Conservation (phyloP, 1,140 invertebrate genomes). For the Polypedilum vanderplanki region DNA sequence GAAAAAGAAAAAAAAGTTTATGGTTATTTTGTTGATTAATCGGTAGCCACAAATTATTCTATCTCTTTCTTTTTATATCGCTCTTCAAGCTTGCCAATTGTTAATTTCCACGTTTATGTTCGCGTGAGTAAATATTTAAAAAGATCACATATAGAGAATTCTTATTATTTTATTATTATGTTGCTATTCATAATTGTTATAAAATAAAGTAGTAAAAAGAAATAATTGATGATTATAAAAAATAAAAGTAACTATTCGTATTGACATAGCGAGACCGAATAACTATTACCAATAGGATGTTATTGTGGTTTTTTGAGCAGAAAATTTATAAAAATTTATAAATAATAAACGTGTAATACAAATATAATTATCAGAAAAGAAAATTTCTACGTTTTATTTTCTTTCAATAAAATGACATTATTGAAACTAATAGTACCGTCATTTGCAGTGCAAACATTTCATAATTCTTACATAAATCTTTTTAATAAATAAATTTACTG, state of each 20-base stretch:
- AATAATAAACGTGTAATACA: no score
- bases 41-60: constrained; percentile 4
- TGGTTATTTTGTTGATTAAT: constrained; percentile 19
- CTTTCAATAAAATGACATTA: neutral
- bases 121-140: neutral
- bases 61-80: no score
- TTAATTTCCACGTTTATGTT: constrained; percentile 4
- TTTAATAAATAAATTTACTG: neutral
- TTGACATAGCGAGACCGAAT: no score
- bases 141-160: neutral
- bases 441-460: neutral
- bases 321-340: no score
- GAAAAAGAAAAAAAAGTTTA: neutral
- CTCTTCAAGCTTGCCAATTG: no score
- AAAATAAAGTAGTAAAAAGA: no score
- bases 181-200: no score
- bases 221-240: no score
- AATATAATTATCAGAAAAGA: neutral
- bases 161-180: neutral
- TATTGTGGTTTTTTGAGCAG: no score
- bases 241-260: no score
- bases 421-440: neutral
- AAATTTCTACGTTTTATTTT: no score
- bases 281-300: no score
- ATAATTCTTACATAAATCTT: neutral